Evolutionary conservation across 1,140 invertebrate species (phyloP).

Genomic region (Heliconius hewitsoni): DNA sequence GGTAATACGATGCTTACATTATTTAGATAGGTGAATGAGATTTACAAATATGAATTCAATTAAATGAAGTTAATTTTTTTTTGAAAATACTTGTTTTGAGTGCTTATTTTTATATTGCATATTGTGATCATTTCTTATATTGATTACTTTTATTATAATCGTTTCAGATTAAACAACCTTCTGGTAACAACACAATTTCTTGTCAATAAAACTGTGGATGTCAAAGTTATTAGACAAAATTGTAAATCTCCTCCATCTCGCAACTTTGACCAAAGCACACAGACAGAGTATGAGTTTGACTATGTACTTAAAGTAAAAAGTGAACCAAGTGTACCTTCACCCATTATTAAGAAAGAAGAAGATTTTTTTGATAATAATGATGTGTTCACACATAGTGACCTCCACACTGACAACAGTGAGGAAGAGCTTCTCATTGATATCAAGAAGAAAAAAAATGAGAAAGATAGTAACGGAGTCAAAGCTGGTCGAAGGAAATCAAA

Average conservation of each 20-base stretch:
- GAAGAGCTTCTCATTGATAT: conserved; percentile 58
- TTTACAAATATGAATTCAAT: background rate
- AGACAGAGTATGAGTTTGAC: conserved; percentile 47
- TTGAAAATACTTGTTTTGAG: too few species aligned
- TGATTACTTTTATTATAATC: background rate
- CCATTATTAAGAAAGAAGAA: conserved; percentile 48
- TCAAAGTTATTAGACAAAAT: conserved; percentile 49
- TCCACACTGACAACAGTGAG: conserved; percentile 62
- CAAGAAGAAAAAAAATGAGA: conserved; percentile 58
- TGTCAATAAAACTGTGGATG: conserved; percentile 38
- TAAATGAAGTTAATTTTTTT: too few species aligned
- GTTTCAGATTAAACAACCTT: conserved; percentile 53
- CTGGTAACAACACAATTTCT: conserved; percentile 27
- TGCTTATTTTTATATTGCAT: background rate
- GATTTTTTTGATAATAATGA: conserved; percentile 39
- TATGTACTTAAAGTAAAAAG: conserved; percentile 45
- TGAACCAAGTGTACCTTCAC: conserved; percentile 44
- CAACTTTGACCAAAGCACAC: conserved; percentile 50
- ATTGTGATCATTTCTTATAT: background rate
- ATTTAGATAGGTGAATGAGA: background rate
- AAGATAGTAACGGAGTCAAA: conserved; percentile 48
- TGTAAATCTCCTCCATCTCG: conserved; percentile 19
- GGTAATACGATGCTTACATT: background rate
- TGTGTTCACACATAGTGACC: conserved; percentile 33
- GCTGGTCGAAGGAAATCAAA: conserved; percentile 54